Evolutionary conservation across 2,113 vertebrate species (phyloP), one percentile per base, ranked within the genome.

Genomic region (Myotis yumanensis): DNA sequence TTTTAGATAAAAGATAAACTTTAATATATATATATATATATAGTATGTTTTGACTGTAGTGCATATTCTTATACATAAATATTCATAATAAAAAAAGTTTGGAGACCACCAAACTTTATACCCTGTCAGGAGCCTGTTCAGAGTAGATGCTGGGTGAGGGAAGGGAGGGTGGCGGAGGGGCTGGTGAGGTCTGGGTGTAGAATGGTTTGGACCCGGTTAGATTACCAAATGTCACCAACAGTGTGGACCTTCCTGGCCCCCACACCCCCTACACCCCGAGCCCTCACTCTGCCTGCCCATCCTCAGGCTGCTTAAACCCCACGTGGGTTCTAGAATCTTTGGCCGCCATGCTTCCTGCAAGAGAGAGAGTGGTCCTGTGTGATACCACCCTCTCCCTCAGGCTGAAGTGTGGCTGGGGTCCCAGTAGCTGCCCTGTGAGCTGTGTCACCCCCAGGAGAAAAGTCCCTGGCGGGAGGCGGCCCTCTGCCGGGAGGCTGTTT

Each of bases 381-480:
- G 81, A 40, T 3, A 22, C 28, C 35, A 23, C 28, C 57, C 25
- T 69, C 4, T n/a, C 30, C n/a, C 84, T 52, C n/a, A 10, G 69
- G 86, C 52, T 69, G 28, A 37, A 86, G 69, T 18, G 48, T 0
- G 15, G 86, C 82, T 88, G 71, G 96, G 96, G 97, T 97, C 97
- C 86, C 64, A 20, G 68, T n/a, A 86, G 89, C 85, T 75, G 79
- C 77, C 48, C 64, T 86, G 69, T 15, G 37, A 94, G 92, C 89
- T 51, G 22, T 96, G 92, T 96, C 94, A 96, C 93, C 96, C 95
- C 97, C 89, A 95, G 84, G 96, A 97, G 95, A 97, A 97, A 97
- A 97, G 97, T 97, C 97, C 97, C 97, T 97, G 97, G 97, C 94
- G 48, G 94, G 97, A 97, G 92, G 97, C 80, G 75, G 95, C 92